Base-by-base conservation (phyloP, 2,888 invertebrate species). In the Thysanoteuthis rhombus region DNA sequence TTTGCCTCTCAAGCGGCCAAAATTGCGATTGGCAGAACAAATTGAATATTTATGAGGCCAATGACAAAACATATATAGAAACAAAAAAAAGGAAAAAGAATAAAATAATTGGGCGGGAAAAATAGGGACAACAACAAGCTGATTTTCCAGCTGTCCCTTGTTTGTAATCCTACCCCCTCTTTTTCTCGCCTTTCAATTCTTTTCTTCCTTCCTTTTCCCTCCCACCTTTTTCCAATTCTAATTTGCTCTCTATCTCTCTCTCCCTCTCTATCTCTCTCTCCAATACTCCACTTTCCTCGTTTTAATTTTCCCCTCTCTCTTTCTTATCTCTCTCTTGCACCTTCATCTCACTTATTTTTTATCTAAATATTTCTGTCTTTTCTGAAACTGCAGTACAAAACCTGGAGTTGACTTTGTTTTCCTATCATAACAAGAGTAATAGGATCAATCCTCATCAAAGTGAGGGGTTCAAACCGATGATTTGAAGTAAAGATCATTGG, bases 21-120 rank as follows among this genome's bases (percentile, higher is more conserved):
- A n/a, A 75, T 75, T 75, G n/a, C 75, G 75, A 75, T 75, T 75
- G 75, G 75, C 75, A 75, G 75, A 75, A 75, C 75, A 75, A 75
- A 75, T 75, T 75, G 75, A 75, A n/a, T 75, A 75, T 75, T 75
- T 75, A 75, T 75, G 75, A 75, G 75, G n/a, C n/a, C 36, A 75
- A 75, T 75, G 75, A 75, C 36, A 75, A 75, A 10, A 75, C 12
- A 75, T 3, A 75, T n/a, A 58, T 32, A 28, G 32, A 58, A n/a
- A n/a, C n/a, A n/a, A n/a, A 8, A n/a, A 75, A n/a, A n/a, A 16
- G 36, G 22, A 5, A 52, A 47, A 28, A 75, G 36, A n/a, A 16
- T n/a, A n/a, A n/a, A 75, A n/a, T 75, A 75, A 75, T n/a, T 75
- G 75, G 10, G 19, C 52, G 25, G 52, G 52, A 6, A 52, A 52